These are phyloP conservation scores for Cremastinae sp. DNA, from an alignment of 2,888 invertebrate genomes.

Conservation along the genomic window DNA sequence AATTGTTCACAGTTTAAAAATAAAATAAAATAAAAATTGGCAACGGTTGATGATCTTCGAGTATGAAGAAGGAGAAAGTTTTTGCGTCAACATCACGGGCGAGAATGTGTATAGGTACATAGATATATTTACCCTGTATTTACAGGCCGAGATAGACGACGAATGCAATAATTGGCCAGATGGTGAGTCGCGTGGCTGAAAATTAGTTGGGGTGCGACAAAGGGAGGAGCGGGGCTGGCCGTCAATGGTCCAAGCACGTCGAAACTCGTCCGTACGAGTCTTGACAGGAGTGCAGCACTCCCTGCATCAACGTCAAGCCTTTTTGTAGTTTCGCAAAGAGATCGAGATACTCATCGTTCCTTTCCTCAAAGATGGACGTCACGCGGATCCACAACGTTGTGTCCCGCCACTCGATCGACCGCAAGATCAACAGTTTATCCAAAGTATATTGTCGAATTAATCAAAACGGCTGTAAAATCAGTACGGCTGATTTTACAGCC, in stretches of 20 bases:
- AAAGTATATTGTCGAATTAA: conserved; percentile 61
- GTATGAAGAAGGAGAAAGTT: conserved; percentile 37
- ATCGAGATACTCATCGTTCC: background rate
- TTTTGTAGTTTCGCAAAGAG: conserved; percentile 23
- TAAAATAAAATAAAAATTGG: background rate
- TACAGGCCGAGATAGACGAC: background rate
- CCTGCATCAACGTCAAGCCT: conserved; percentile 37
- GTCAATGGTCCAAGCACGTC: conserved; percentile 63
- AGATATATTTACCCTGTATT: conserved; percentile 50
- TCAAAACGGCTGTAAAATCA: no score
- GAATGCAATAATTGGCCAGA: conserved; percentile 9
- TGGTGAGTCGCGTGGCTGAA: background rate
- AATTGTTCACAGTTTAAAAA: no score
- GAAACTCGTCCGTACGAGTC: conserved; percentile 67
- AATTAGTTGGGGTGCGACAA: conserved; percentile 6
- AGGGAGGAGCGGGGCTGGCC: conserved; percentile 37
- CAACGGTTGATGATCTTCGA: conserved; percentile 45
- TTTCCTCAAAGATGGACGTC: background rate
- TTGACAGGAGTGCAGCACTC: conserved; percentile 60
- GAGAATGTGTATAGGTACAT: background rate
- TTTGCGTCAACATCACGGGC: conserved; percentile 5
- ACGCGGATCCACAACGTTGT: background rate
- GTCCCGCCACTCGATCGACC: conserved; percentile 9
- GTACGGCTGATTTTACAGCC: conserved; percentile 69
- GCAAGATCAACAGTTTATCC: conserved; percentile 22